Conservation (phyloP, 2,888 invertebrate genomes). For the Eristalis arbustorum region DNA sequence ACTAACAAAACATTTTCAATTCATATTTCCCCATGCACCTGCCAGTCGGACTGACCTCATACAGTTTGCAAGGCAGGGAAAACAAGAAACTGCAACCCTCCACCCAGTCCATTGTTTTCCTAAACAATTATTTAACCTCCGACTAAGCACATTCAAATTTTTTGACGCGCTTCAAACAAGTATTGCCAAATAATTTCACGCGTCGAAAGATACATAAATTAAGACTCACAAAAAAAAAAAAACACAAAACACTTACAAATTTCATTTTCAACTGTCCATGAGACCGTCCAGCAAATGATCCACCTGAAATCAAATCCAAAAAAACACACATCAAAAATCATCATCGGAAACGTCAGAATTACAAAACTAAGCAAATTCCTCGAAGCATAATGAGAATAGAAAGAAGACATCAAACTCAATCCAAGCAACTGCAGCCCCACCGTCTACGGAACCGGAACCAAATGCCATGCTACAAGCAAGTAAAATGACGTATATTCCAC, state of each 20-base stretch:
- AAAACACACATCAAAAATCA: not conserved
- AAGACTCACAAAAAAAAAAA: conserved; percentile 7
- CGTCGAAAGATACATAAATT: conserved; percentile 7
- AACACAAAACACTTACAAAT: conserved; percentile 59
- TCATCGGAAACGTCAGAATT: not conserved
- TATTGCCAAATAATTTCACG: conserved; percentile 35
- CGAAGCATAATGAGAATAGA: too few species aligned
- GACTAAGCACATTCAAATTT: not conserved
- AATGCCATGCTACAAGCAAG: conserved; percentile 24
- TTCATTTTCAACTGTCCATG: conserved; percentile 14
- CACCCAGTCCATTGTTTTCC: not conserved
- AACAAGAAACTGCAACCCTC: not conserved
- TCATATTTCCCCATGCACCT: not conserved
- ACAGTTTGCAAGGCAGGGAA: not conserved
- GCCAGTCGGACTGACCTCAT: not conserved
- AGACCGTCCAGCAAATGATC: not conserved
- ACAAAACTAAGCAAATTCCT: conserved; percentile 15
- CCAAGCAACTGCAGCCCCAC: not conserved
- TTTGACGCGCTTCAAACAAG: not conserved
- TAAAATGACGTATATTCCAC: not conserved
- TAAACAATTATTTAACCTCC: not conserved
- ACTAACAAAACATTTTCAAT: not conserved
- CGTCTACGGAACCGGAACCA: conserved; percentile 54
- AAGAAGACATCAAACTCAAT: not conserved
- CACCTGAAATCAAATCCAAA: not conserved